Conservation (phyloP, 2,797 vertebrate species). For the Distichodus sexfasciatus region DNA sequence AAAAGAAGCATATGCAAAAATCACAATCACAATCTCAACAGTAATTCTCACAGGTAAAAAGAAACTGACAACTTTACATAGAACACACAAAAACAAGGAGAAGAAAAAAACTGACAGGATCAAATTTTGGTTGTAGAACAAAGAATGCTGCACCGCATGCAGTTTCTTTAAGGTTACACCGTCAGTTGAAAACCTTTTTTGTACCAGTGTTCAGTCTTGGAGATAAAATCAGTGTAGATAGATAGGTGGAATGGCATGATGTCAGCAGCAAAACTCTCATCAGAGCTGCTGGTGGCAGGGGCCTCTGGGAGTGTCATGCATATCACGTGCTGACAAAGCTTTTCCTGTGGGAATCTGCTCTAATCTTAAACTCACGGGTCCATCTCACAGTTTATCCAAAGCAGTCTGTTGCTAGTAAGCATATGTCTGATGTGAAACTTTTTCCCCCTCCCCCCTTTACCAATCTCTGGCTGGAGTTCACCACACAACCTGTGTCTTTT, state of each 20-base stretch:
- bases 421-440: constrained; percentile 34
- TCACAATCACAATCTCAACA: constrained; percentile 19
- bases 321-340: constrained; percentile 65
- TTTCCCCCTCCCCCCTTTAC: constrained; percentile 27
- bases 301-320: constrained; percentile 61
- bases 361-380: constrained; percentile 62
- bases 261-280: constrained; percentile 69
- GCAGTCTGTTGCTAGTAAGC: constrained; percentile 31
- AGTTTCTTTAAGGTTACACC: constrained; percentile 25
- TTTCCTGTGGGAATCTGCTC: constrained; percentile 77
- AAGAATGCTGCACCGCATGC: constrained; percentile 25
- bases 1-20: background rate
- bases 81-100: constrained; percentile 52
- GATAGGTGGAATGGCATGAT: constrained; percentile 57
- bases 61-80: constrained; percentile 30
- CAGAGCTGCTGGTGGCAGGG: constrained; percentile 59
- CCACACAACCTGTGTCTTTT: background rate
- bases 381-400: constrained; percentile 66
- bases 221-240: constrained; percentile 54
- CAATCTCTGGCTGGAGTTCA: constrained; percentile 36
- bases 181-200: constrained; percentile 29
- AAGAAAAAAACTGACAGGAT: constrained; percentile 56
- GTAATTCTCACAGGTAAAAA: constrained; percentile 28
- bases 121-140: constrained; percentile 50
- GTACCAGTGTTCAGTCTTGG: constrained; percentile 40